Percentiles rank a stretch among this genome's conserved stretches.
Conservation (phyloP, 2,888 invertebrate species). For the Eupithecia pulchellata region DNA sequence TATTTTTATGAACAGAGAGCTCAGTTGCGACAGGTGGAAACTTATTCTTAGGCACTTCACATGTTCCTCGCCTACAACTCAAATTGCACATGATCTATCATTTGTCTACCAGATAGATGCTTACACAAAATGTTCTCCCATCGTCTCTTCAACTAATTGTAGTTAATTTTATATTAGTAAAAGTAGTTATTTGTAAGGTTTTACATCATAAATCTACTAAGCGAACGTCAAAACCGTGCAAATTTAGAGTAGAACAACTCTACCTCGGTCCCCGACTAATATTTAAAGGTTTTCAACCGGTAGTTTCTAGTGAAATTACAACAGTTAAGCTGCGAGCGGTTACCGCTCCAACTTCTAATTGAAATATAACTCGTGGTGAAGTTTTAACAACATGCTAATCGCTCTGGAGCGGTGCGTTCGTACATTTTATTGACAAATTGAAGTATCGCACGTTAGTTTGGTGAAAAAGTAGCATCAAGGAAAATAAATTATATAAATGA, state of each 20-base stretch:
- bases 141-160: too few species aligned
- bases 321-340: constrained; percentile 24
- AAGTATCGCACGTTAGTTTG: background rate
- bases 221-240: background rate
- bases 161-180: too few species aligned
- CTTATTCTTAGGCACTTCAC: too few species aligned
- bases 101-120: too few species aligned
- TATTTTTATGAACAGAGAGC: too few species aligned
- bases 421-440: background rate
- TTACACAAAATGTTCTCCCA: too few species aligned
- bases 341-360: constrained; percentile 55
- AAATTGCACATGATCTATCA: too few species aligned
- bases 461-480: background rate
- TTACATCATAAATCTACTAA: too few species aligned
- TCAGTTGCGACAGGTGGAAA: too few species aligned
- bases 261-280: constrained; percentile 12
- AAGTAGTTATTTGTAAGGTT: too few species aligned
- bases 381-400: constrained; percentile 46
- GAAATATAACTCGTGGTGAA: constrained; percentile 52
- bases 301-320: constrained; percentile 28
- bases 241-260: background rate
- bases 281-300: constrained; percentile 25
- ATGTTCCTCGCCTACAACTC: too few species aligned
- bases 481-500: background rate
- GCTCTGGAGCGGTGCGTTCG: constrained; percentile 23